Base-by-base conservation (phyloP, 2,113 vertebrate species). In the Gorsachius goisagi region DNA sequence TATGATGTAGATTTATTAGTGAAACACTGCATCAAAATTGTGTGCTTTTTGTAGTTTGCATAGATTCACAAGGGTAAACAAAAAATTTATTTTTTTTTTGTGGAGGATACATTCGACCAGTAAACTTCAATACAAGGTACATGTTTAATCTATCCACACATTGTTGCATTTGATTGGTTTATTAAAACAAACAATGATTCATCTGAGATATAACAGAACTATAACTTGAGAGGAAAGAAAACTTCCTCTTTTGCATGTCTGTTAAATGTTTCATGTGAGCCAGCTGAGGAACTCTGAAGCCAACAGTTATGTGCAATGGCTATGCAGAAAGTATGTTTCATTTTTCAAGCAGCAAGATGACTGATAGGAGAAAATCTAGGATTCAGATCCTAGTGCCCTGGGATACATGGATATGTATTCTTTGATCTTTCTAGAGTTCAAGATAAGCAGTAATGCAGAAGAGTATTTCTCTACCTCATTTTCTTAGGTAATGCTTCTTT, bases 1-100 rank as follows among this genome's bases (percentile, higher is more conserved):
- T 89, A 88, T 88, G 45, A 90, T 90, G 11, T 82, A 95, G 94
- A 53, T 74, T 60, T 55, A 64, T 93, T 94, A 86, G 21, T 33
- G 88, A 93, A 95, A 83, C 9, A 24, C 37, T 94, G 47, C 13
- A 84, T 72, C 58, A 89, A 82, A 89, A 50, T 78, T 47, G 19
- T 15, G 4, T 78, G 9, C 9, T 83, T 58, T 13, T 37, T 82
- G 6, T 53, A 82, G 20, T 64, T 52, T 79, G 11, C 19, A 23
- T 30, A 32, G 9, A 10, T 35, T 63, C 19, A 22, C 9, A 87
- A 58, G 24, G 23, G 10, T 75, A 81, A 74, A 52, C 41, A 44
- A 44, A 44, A 6, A 44, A 44, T 15, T 41, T 9, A 44, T 15
- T 14, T 15, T 44, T 44, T 9, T 39, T 66, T 37, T 11, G 22